Percentiles rank a stretch among this genome's conserved stretches.
phyloP scores from a whole-genome alignment of 1,140 invertebrate genomes.

The Lineus longissimus region DNA sequence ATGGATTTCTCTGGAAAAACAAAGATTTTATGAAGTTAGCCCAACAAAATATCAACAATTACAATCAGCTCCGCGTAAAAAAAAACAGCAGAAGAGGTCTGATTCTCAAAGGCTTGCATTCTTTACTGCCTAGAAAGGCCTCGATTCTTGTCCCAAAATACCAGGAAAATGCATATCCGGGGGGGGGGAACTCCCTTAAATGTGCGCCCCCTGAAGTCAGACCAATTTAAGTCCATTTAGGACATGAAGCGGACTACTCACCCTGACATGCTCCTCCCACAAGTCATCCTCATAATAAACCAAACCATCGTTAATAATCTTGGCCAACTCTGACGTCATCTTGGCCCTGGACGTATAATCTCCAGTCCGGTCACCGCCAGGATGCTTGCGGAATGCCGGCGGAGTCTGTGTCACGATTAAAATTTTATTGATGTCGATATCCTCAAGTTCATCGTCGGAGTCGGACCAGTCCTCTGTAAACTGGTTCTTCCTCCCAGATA shows the following conservation, averaged over 20 bases:
- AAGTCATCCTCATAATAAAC: conserved; percentile 76
- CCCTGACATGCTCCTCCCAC: conserved; percentile 27
- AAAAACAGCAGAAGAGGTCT: too few species aligned
- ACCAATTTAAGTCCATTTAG: too few species aligned
- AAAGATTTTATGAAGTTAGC: too few species aligned
- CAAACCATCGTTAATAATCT: conserved; percentile 92
- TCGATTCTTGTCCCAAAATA: too few species aligned
- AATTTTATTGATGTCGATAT: conserved; percentile 89
- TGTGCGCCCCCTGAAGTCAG: too few species aligned
- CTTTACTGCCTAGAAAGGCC: too few species aligned
- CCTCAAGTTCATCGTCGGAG: conserved; percentile 71
- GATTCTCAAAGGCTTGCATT: too few species aligned
- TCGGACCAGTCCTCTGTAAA: conserved; percentile 60
- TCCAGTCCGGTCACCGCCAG: conserved; percentile 46
- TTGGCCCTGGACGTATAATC: conserved; percentile 42
- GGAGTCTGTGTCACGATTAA: conserved; percentile 88
- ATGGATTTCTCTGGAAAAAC: too few species aligned
- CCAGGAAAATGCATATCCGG: too few species aligned
- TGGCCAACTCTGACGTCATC: conserved; percentile 88
- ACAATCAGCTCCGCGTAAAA: too few species aligned
- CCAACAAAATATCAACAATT: too few species aligned
- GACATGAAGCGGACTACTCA: not conserved
- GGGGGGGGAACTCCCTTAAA: too few species aligned
- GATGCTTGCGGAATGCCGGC: conserved; percentile 47
- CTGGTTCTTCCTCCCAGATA: conserved; percentile 71